These are phyloP conservation scores for Acleris holmiana DNA, from an alignment of 2,888 invertebrate species.

Conservation along the genomic window DNA sequence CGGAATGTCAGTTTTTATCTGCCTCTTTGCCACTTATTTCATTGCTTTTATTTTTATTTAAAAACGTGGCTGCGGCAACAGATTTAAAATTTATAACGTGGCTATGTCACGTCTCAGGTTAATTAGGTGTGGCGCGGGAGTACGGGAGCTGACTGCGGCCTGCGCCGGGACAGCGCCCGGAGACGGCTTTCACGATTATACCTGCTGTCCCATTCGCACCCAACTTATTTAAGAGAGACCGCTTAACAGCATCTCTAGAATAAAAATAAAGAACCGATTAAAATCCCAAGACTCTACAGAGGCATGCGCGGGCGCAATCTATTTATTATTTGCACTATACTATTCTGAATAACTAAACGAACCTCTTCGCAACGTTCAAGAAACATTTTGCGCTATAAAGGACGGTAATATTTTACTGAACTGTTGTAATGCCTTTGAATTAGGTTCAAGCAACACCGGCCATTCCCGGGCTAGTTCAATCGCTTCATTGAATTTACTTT, in stretches of 20 bases:
- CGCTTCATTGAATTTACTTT: too few species aligned
- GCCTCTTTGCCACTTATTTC: conserved; percentile 45
- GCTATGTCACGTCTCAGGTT: conserved; percentile 75
- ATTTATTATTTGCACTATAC: conserved; percentile 57
- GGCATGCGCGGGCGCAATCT: conserved; percentile 61
- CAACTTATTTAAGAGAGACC: conserved; percentile 12
- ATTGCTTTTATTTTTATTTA: conserved; percentile 57
- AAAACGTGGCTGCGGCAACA: conserved; percentile 57
- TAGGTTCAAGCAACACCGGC: conserved; percentile 39
- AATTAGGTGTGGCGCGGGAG: conserved; percentile 70
- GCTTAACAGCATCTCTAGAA: neutral
- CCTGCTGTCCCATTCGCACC: conserved; percentile 18
- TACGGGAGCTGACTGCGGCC: conserved; percentile 43
- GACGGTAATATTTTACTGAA: conserved; percentile 61
- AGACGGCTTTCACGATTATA: neutral
- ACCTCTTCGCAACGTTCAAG: conserved; percentile 59
- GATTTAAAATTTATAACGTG: conserved; percentile 77
- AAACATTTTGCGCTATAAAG: conserved; percentile 67
- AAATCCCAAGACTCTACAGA: conserved; percentile 35
- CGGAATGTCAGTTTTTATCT: conserved; percentile 41
- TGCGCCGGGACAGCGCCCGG: neutral
- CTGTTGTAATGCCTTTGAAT: conserved; percentile 56
- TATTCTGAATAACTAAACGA: conserved; percentile 61
- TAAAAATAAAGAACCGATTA: neutral
- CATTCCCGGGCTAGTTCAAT: neutral